Conservation (phyloP, 2,888 invertebrate species). For the Scaeva pyrastri region DNA sequence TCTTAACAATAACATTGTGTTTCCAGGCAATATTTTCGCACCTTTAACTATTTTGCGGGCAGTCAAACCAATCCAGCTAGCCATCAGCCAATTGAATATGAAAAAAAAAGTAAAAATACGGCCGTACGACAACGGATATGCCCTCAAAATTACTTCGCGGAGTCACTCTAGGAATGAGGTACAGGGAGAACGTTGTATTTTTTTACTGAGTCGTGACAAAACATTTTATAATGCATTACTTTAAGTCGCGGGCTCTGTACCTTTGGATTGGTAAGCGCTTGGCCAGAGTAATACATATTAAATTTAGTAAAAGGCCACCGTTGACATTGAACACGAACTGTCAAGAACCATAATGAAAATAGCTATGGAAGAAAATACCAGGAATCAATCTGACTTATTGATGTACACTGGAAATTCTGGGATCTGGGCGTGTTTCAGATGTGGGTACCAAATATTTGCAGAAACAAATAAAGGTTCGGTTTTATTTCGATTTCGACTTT, state of each 20-base stretch:
- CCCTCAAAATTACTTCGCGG: constrained; percentile 14
- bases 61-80: constrained; percentile 6
- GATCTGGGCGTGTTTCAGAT: constrained; percentile 12
- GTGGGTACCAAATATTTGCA: background rate
- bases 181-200: constrained; percentile 10
- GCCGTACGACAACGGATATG: constrained; percentile 9
- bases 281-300: constrained; percentile 1
- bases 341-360: constrained; percentile 16
- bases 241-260: constrained; percentile 2
- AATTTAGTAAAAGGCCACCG: constrained; percentile 44
- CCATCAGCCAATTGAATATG: background rate
- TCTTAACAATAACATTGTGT: constrained; percentile 71
- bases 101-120: background rate
- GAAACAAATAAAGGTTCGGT: background rate
- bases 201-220: constrained; percentile 30
- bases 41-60: constrained; percentile 60
- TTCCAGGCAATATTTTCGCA: constrained; percentile 67
- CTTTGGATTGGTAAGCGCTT: background rate
- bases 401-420: constrained; percentile 8
- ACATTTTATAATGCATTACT: constrained; percentile 25
- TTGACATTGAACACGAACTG: constrained; percentile 49
- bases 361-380: constrained; percentile 8
- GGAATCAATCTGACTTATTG: constrained; percentile 31
- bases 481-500: background rate
- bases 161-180: constrained; percentile 4